Conservation (phyloP, 2,888 invertebrate species). For the Stomorhina lunata region DNA sequence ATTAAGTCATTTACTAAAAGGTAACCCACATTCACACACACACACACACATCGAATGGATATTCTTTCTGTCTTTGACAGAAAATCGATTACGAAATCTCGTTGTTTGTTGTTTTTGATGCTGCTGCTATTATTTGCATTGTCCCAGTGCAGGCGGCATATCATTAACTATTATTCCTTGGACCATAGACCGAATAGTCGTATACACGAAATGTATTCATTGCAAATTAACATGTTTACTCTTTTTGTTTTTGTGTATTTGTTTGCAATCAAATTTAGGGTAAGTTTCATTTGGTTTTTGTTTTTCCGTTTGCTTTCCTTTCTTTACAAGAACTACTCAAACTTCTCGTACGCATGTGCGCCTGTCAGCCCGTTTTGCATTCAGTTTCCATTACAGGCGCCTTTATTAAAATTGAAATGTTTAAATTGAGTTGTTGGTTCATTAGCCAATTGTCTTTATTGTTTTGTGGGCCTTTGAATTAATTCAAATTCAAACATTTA, state of each 20-base stretch:
- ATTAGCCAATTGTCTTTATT: slow-evolving; percentile 49
- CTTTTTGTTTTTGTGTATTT: background rate
- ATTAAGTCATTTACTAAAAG: background rate
- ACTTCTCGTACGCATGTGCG: slow-evolving; percentile 18
- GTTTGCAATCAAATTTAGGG: slow-evolving; percentile 9
- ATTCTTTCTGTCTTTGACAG: background rate
- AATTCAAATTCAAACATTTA: slow-evolving; percentile 8
- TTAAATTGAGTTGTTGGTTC: slow-evolving; percentile 53
- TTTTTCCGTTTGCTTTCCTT: background rate
- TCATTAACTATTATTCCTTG: slow-evolving; percentile 38
- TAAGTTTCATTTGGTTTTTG: background rate
- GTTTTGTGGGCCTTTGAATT: slow-evolving; percentile 13
- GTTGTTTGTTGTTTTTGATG: background rate
- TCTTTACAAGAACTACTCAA: background rate
- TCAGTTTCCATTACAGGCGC: slow-evolving; percentile 5
- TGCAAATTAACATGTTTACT: slow-evolving; percentile 42
- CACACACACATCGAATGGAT: background rate
- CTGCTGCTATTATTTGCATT: background rate
- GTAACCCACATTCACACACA: slow-evolving; percentile 5
- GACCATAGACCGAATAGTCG: no score
- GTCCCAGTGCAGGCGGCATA: slow-evolving; percentile 34
- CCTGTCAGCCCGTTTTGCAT: background rate
- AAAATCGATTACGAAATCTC: slow-evolving; percentile 23
- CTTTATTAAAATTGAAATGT: slow-evolving; percentile 23
- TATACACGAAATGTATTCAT: slow-evolving; percentile 1